Percentiles rank a stretch among this genome's conserved stretches.
Conservation (phyloP, 2,888 invertebrate genomes). For the Drosophila helvetica region DNA sequence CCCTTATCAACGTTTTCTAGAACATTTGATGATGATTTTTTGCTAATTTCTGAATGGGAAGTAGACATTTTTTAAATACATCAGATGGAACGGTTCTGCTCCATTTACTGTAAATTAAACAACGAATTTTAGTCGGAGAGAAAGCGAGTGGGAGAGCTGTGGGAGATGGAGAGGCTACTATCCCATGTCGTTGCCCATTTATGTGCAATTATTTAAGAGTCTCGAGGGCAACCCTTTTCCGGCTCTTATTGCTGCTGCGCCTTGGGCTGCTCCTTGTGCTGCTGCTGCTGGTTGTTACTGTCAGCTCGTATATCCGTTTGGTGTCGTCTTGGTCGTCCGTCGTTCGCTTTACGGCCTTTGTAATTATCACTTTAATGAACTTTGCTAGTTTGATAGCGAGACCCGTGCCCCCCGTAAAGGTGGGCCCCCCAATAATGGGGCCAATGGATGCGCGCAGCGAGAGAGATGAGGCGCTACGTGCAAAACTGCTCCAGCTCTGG, state of each 20-base stretch:
- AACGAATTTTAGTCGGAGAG: constrained; percentile 1
- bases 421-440: constrained; percentile 25
- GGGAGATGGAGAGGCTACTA: neutral
- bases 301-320: constrained; percentile 41
- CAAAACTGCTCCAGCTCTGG: constrained; percentile 2
- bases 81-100: constrained; percentile 4
- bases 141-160: neutral
- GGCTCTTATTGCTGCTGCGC: no score
- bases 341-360: constrained; percentile 64
- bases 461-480: constrained; percentile 27
- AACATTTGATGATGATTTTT: no score
- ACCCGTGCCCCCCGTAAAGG: constrained; percentile 44
- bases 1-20: no score
- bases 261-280: neutral
- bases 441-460: constrained; percentile 17
- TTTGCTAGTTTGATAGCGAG: constrained; percentile 70
- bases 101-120: constrained; percentile 24
- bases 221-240: constrained; percentile 3
- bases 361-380: constrained; percentile 80
- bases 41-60: no score
- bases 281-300: constrained; percentile 9
- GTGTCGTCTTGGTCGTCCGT: constrained; percentile 30
- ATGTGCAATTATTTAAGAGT: constrained; percentile 9
- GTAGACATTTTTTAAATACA: constrained; percentile 1
- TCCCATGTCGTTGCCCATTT: neutral